Evolutionary conservation across 53 echinoderm and acorn worm genomes (phyloP).

Genomic region (Stichopus horrens): DNA sequence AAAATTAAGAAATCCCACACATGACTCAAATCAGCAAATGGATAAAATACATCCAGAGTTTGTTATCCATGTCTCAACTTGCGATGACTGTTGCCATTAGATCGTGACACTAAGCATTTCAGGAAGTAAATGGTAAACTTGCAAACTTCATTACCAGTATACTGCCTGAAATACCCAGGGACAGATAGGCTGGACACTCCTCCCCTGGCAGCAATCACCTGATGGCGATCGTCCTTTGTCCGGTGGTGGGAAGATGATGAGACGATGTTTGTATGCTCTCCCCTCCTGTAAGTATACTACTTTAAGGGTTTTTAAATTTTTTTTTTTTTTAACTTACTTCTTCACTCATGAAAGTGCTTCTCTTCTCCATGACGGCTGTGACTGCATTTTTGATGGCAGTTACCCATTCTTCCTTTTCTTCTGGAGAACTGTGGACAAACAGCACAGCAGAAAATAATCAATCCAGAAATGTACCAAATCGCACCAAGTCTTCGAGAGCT

Average conservation of each 20-base stretch:
- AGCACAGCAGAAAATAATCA: not conserved
- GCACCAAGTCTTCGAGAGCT: too few relatives aligned
- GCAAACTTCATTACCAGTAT: constrained; percentile 90
- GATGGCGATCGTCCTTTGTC: too few relatives aligned
- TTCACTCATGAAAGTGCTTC: constrained; percentile 66
- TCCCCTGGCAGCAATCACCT: not conserved
- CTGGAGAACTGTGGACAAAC: constrained; percentile 60
- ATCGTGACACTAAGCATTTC: constrained; percentile 57
- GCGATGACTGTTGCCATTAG: not conserved
- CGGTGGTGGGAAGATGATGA: too few relatives aligned
- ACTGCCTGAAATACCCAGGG: constrained; percentile 95
- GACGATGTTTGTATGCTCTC: too few relatives aligned
- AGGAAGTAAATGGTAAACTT: constrained; percentile 81
- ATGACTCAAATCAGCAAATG: too few relatives aligned
- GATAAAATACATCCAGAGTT: too few relatives aligned
- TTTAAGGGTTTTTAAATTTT: too few relatives aligned
- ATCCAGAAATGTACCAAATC: too few relatives aligned
- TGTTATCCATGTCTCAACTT: not conserved
- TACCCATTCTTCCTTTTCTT: constrained; percentile 78
- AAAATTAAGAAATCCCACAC: too few relatives aligned
- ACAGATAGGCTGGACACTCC: not conserved
- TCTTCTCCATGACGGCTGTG: constrained; percentile 72
- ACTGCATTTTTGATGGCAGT: constrained; percentile 71
- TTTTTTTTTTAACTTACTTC: not conserved
- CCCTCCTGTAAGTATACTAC: too few relatives aligned